Base-by-base conservation (phyloP, 2,888 invertebrate species). In the Orchesellides sinensis region DNA sequence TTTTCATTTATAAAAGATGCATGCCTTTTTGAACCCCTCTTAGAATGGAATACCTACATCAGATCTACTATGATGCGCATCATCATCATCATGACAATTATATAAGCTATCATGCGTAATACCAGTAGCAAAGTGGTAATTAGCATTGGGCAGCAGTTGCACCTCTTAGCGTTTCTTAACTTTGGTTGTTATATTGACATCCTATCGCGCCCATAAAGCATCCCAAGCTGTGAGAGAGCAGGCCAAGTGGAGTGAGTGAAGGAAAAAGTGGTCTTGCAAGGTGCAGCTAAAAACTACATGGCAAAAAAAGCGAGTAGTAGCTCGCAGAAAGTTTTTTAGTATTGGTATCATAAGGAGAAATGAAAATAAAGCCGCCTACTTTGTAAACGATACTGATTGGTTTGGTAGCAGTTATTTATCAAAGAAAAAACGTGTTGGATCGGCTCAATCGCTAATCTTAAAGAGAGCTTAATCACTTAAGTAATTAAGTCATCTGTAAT, bases 121-220 rank as follows among this genome's bases (percentile, higher is more conserved):
- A 80, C 80, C 80, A 80, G 80, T 80, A 80, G 80, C 80, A 68
- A 59, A 66, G 68, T 73, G 65, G 72, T 73, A 80, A 80, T 80
- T 80, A 80, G 80, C 80, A 63, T 14, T 80, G 68, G 73, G 80
- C 80, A 73, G 61, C 54, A 72, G 72, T 72, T 80, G 52, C 69
- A 45, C 40, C 52, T 72, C 73, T 80, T 73, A n/a, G n/a, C n/a
- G n/a, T 32, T 65, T 49, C 56, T 73, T 73, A 68, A 56, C 72
- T 72, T 80, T 69, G 70, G 63, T 79, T 79, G 70, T 79, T 73
- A 70, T 66, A 73, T 73, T 80, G 80, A 80, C 73, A 73, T 68
- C 45, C 63, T 29, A 70, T 75, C 45, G 47, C 49, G 49, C 63
- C 54, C 77, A n/a, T 49, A 66, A 54, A 40, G 49, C 61, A 68